These are phyloP conservation scores for Halichoerus grypus DNA, from an alignment of 2,113 vertebrate species.

Conservation along the genomic window DNA sequence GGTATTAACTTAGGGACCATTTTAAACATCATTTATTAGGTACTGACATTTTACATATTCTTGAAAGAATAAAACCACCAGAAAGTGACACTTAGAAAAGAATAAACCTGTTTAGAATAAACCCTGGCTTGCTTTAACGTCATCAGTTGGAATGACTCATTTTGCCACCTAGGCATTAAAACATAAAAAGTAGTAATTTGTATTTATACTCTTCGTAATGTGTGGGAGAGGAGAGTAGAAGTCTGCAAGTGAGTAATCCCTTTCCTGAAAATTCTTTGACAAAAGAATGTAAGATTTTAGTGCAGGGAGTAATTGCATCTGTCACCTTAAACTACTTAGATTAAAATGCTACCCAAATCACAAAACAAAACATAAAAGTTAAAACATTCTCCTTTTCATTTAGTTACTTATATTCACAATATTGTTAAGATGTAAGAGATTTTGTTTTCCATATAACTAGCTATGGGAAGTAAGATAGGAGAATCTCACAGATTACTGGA, in stretches of 20 bases:
- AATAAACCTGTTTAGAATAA: conserved; percentile 44
- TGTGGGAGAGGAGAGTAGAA: conserved; percentile 52
- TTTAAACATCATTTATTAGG: conserved; percentile 9
- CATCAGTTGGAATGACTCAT: conserved; percentile 56
- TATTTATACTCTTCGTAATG: conserved; percentile 58
- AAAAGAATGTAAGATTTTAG: conserved; percentile 42
- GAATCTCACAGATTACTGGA: neutral
- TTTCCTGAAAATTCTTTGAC: conserved; percentile 65
- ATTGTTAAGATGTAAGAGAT: conserved; percentile 23
- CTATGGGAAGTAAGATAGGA: neutral
- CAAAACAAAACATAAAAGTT: conserved; percentile 23
- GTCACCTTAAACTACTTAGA: conserved; percentile 2
- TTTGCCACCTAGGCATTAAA: conserved; percentile 34
- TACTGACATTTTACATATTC: conserved; percentile 31
- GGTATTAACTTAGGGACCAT: neutral
- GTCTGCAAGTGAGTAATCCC: conserved; percentile 3
- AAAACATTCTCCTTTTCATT: conserved; percentile 30
- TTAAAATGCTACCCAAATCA: conserved; percentile 57
- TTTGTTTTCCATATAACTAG: conserved; percentile 6
- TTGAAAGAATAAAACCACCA: neutral
- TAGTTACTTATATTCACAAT: neutral
- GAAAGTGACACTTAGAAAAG: conserved; percentile 33
- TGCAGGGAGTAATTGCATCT: conserved; percentile 5
- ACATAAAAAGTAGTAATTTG: conserved; percentile 62
- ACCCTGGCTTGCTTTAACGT: neutral